These are phyloP conservation scores for Xestia ashworthii DNA, from an alignment of 2,888 invertebrate species.

Conservation along the genomic window DNA sequence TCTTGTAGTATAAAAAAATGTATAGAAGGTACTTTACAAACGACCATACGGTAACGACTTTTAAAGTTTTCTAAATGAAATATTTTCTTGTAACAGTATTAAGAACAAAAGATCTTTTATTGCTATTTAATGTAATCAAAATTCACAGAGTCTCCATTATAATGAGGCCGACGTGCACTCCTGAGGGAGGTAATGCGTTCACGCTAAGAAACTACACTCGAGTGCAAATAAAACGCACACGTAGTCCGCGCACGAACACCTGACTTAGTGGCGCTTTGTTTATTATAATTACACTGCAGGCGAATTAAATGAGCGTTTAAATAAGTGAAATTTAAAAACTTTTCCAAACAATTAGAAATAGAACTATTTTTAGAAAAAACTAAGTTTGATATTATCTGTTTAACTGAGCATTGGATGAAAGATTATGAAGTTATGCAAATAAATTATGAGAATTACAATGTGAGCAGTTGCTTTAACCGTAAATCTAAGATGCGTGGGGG, in stretches of 20 bases:
- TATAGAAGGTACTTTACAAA: not conserved
- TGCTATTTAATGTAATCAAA: slow-evolving; percentile 33
- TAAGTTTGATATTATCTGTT: too few relatives aligned
- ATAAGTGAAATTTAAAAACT: too few relatives aligned
- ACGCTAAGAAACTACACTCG: slow-evolving; percentile 71
- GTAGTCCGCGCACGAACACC: slow-evolving; percentile 83
- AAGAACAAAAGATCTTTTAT: not conserved
- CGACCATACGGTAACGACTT: too few relatives aligned
- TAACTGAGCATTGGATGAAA: too few relatives aligned
- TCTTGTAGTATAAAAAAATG: not conserved
- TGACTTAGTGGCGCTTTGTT: slow-evolving; percentile 81
- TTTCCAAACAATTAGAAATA: too few relatives aligned
- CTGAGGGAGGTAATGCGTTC: slow-evolving; percentile 66
- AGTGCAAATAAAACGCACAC: slow-evolving; percentile 77
- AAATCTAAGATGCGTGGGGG: too few relatives aligned
- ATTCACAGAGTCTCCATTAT: slow-evolving; percentile 43
- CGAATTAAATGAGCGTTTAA: slow-evolving; percentile 48
- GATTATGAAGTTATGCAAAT: too few relatives aligned
- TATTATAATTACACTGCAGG: slow-evolving; percentile 71
- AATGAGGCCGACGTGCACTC: slow-evolving; percentile 52
- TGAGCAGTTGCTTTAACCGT: too few relatives aligned
- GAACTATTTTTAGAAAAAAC: too few relatives aligned
- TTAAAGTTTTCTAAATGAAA: not conserved
- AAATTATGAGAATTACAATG: too few relatives aligned
- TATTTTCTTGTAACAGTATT: too few relatives aligned